Conservation (phyloP, 2,888 invertebrate species). For the Argyresthia goedartella region DNA sequence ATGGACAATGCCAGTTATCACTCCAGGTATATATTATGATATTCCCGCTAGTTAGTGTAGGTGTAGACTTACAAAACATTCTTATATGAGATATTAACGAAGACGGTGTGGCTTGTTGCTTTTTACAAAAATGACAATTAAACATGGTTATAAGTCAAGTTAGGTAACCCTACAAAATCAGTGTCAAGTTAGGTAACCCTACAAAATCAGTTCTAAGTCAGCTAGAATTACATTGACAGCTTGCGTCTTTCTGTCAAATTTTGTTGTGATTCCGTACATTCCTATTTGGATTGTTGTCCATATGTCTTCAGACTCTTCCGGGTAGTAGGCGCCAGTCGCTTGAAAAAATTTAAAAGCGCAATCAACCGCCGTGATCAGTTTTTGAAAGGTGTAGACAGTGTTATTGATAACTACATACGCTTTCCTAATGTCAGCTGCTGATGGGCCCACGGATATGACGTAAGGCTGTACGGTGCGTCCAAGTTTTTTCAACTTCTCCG, state of each 20-base stretch:
- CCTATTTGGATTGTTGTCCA: conserved; percentile 8
- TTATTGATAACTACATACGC: conserved; percentile 3
- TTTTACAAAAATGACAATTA: neutral
- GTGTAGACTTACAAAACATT: neutral
- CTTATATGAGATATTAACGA: neutral
- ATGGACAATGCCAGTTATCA: no score
- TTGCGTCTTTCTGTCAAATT: conserved; percentile 3
- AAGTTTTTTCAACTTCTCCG: neutral
- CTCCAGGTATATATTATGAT: no score
- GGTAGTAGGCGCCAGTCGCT: conserved; percentile 9
- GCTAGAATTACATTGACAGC: neutral
- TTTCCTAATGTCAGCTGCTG: neutral
- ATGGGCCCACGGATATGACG: neutral
- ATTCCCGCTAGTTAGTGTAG: no score
- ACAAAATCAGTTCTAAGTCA: neutral
- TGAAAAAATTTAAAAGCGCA: conserved; percentile 10
- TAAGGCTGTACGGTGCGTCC: neutral
- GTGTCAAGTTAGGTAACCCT: neutral
- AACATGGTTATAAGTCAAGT: neutral
- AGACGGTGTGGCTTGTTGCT: neutral
- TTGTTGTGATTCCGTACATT: conserved; percentile 6
- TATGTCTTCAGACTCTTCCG: conserved; percentile 8
- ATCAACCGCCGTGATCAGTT: conserved; percentile 8
- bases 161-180: neutral
- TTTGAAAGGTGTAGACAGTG: conserved; percentile 1